Evolutionary conservation across 2,888 invertebrate species (phyloP).

Genomic region (Synergus gifuensis): DNA sequence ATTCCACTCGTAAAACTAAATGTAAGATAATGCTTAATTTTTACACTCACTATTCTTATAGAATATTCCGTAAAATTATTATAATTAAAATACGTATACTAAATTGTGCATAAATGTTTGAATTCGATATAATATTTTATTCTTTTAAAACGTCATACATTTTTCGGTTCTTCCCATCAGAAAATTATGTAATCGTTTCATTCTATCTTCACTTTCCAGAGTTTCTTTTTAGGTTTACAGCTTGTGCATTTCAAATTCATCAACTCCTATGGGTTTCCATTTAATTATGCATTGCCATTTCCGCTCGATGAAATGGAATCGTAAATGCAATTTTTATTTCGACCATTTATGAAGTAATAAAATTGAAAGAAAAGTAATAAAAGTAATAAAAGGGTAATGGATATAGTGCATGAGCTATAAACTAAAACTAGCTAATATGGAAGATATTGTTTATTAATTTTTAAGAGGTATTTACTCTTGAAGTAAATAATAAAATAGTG

Average conservation of each 20-base stretch:
- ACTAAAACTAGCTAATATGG: background rate
- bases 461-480: background rate
- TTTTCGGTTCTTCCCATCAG: background rate
- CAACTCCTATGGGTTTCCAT: background rate
- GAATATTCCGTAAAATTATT: no score
- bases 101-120: background rate
- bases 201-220: background rate
- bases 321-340: background rate
- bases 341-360: constrained; percentile 6
- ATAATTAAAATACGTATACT: background rate
- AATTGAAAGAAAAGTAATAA: constrained; percentile 6
- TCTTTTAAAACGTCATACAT: background rate
- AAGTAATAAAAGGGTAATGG: background rate
- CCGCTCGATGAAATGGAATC: background rate
- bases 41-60: background rate
- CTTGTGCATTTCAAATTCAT: background rate
- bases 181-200: background rate
- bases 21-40: background rate
- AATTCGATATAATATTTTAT: background rate
- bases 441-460: background rate
- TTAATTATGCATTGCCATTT: background rate
- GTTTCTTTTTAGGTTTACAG: background rate
- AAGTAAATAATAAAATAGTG: no score
- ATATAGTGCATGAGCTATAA: background rate
- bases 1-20: background rate